A percentile compares a stretch with the other conserved stretches of the same genome.
Evolutionary conservation across 1,140 invertebrate species (phyloP).

Genomic region (Trachymyrmex septentrionalis): DNA sequence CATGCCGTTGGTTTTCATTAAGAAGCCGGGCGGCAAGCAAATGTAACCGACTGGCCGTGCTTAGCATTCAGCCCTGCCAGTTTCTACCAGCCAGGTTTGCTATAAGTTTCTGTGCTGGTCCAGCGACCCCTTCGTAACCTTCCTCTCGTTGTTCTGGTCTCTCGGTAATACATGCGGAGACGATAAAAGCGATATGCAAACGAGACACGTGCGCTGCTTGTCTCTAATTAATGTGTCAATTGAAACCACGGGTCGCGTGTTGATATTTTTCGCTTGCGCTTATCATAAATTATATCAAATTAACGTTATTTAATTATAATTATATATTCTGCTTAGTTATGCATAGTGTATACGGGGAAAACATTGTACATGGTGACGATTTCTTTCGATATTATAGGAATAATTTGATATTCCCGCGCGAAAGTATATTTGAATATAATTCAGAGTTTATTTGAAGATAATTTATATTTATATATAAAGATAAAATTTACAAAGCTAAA

Average conservation of each 20-base stretch:
- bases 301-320: constrained; percentile 24
- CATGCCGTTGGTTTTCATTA: constrained; percentile 77
- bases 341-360: neutral
- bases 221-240: constrained; percentile 58
- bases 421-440: neutral
- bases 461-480: neutral
- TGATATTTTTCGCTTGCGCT: constrained; percentile 24
- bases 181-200: constrained; percentile 60
- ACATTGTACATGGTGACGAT: neutral
- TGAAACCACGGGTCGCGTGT: constrained; percentile 5
- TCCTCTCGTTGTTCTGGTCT: constrained; percentile 31
- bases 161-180: constrained; percentile 41
- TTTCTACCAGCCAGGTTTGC: constrained; percentile 49
- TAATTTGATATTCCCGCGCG: neutral
- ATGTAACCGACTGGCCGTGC: constrained; percentile 75
- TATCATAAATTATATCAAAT: constrained; percentile 24
- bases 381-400: neutral
- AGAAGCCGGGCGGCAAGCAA: constrained; percentile 70
- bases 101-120: constrained; percentile 66
- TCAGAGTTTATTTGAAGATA: no score
- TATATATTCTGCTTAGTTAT: neutral
- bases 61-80: constrained; percentile 69
- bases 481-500: neutral
- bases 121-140: constrained; percentile 60
- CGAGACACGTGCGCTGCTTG: constrained; percentile 48